Evolutionary conservation across 2,113 vertebrate genomes (phyloP).

Genomic region (Fregetta grallaria): DNA sequence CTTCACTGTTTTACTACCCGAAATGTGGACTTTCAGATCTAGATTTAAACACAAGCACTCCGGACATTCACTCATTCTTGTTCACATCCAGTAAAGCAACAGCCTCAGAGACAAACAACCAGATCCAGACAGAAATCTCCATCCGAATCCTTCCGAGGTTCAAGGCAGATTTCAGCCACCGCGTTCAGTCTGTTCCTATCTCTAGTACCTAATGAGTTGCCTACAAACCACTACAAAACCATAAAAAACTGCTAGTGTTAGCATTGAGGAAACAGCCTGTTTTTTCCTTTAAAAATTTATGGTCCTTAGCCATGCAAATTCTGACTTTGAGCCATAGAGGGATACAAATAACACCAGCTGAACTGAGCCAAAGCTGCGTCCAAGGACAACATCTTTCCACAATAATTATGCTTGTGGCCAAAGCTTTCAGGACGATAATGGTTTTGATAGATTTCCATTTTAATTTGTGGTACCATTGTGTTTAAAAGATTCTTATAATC

Average conservation of each 20-base stretch:
- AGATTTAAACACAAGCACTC: background rate
- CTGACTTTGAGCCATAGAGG: slow-evolving; percentile 17
- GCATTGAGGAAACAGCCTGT: slow-evolving; percentile 24
- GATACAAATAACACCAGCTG: slow-evolving; percentile 37
- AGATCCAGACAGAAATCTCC: background rate
- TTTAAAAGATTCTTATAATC: slow-evolving; percentile 38
- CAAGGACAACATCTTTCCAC: slow-evolving; percentile 61
- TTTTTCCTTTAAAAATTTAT: slow-evolving; percentile 45
- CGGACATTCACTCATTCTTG: background rate
- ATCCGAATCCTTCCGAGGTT: background rate
- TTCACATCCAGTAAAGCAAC: background rate
- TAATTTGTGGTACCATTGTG: slow-evolving; percentile 61
- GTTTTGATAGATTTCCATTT: slow-evolving; percentile 61
- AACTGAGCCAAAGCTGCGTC: background rate
- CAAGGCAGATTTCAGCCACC: background rate
- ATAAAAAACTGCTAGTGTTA: slow-evolving; percentile 43
- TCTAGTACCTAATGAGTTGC: background rate
- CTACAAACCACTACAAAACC: background rate
- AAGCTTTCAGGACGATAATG: slow-evolving; percentile 56
- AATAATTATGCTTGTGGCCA: slow-evolving; percentile 52
- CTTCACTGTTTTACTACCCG: background rate
- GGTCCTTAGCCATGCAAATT: slow-evolving; percentile 28
- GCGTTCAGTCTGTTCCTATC: background rate
- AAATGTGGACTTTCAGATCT: background rate
- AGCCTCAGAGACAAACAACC: background rate